These are phyloP conservation scores for Prorops nasuta DNA, from an alignment of 1,140 invertebrate genomes.

Conservation along the genomic window DNA sequence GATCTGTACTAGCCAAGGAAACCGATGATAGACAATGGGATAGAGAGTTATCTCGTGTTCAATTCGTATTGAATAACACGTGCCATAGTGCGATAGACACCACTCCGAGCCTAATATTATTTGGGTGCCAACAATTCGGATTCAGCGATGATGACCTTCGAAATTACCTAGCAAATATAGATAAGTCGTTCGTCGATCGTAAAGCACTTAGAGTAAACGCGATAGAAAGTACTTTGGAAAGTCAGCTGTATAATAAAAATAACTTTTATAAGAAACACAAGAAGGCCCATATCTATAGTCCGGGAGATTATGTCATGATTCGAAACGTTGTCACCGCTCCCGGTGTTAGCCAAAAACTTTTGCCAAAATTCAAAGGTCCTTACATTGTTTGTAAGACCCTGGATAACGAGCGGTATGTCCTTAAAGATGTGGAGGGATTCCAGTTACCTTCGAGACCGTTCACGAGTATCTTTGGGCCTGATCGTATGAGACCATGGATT, in stretches of 20 bases:
- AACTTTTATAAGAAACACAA: conserved; percentile 15
- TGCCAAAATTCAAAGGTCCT: no score
- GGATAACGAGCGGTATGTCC: no score
- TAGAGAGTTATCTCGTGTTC: conserved; percentile 1
- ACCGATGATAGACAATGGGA: conserved; percentile 8
- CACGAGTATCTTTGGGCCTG: no score
- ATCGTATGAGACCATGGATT: no score
- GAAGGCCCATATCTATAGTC: conserved; percentile 8
- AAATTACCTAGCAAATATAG: not conserved
- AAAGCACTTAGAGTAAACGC: conserved; percentile 2
- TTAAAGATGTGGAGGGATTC: no score
- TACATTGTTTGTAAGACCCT: no score
- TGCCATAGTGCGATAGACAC: conserved; percentile 5
- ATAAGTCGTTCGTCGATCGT: not conserved
- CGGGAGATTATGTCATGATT: no score
- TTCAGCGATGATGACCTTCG: not conserved
- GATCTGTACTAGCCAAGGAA: conserved; percentile 14
- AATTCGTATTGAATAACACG: conserved; percentile 22
- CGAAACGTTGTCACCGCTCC: no score
- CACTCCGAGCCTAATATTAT: conserved; percentile 17
- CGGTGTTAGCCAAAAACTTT: no score
- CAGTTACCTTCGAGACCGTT: no score
- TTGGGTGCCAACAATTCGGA: conserved; percentile 19
- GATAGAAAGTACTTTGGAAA: conserved; percentile 2
- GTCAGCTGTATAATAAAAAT: conserved; percentile 6